Percentiles rank a stretch among this genome's conserved stretches.
phyloP scores from a whole-genome alignment of 92 coral and sea anemone species.

The Pocillopora meandrina region DNA sequence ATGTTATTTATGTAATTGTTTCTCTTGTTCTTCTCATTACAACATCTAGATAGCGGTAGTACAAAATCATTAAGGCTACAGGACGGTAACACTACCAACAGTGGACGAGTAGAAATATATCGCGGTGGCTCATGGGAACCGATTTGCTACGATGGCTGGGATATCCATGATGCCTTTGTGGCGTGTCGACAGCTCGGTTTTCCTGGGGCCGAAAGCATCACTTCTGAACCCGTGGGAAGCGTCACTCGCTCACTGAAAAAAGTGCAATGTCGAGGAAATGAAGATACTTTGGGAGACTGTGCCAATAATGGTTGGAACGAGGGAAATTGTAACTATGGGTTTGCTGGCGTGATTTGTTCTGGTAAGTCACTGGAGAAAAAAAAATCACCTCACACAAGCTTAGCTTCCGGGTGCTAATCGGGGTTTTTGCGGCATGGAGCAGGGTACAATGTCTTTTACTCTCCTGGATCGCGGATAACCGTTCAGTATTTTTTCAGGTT shows the following conservation, averaged over 20 bases:
- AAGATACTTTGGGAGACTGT: slow-evolving; percentile 59
- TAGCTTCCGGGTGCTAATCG: not conserved
- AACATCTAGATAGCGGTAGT: slow-evolving; percentile 42
- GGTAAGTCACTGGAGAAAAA: slow-evolving; percentile 30
- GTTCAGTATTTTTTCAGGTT: too few relatives aligned
- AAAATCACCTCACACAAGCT: too few relatives aligned
- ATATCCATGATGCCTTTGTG: slow-evolving; percentile 74
- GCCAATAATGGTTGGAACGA: slow-evolving; percentile 46
- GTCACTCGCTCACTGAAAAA: slow-evolving; percentile 32
- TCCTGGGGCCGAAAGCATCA: slow-evolving; percentile 46
- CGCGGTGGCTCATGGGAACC: slow-evolving; percentile 55
- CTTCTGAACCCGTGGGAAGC: not conserved
- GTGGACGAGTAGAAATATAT: slow-evolving; percentile 62
- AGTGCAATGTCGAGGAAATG: slow-evolving; percentile 61
- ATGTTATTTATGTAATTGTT: not conserved
- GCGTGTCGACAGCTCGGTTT: slow-evolving; percentile 72
- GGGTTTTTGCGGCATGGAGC: too few relatives aligned
- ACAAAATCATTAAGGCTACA: slow-evolving; percentile 49
- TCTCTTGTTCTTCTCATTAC: not conserved
- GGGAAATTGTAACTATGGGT: slow-evolving; percentile 60
- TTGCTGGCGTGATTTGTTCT: slow-evolving; percentile 76
- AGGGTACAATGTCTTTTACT: too few relatives aligned
- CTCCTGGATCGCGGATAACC: too few relatives aligned
- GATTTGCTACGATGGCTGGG: slow-evolving; percentile 69
- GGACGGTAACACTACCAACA: slow-evolving; percentile 18